A percentile compares a stretch with the other conserved stretches of the same genome.
Conservation (phyloP, 2,888 invertebrate species). For the Steinernema hermaphroditum region DNA sequence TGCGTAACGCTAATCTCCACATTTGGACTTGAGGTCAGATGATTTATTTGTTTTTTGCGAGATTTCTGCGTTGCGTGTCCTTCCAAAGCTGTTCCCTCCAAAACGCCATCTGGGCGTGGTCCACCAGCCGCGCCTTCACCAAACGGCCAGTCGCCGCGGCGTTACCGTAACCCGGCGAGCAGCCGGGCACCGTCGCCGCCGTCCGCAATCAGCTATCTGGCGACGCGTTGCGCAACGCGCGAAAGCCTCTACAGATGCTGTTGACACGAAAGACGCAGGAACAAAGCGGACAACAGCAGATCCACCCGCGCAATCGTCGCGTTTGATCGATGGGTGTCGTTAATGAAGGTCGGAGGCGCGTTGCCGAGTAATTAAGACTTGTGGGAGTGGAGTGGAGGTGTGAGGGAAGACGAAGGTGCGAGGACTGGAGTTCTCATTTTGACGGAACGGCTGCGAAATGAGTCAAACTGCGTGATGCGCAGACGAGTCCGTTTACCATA, state of each 20-base stretch:
- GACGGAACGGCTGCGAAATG: too few species aligned
- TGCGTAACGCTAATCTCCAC: constrained; percentile 12
- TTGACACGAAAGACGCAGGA: not conserved
- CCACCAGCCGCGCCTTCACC: not conserved
- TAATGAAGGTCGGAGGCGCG: constrained; percentile 3
- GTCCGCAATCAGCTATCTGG: constrained; percentile 4
- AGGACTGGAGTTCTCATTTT: too few species aligned
- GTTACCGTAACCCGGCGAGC: not conserved
- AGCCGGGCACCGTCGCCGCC: not conserved
- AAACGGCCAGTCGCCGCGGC: not conserved
- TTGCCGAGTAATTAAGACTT: not conserved
- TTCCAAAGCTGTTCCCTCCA: not conserved
- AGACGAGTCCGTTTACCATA: too few species aligned
- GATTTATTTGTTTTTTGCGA: not conserved
- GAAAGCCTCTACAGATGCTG: constrained; percentile 16
- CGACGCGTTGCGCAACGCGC: constrained; percentile 16
- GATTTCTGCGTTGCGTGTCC: not conserved
- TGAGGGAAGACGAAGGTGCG: too few species aligned
- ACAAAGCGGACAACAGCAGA: constrained; percentile 3
- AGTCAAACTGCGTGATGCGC: too few species aligned
- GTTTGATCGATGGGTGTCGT: constrained; percentile 29
- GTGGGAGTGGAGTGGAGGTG: not conserved
- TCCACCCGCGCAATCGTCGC: constrained; percentile 1
- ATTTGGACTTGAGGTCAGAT: not conserved
- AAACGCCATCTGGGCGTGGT: not conserved